Percentiles rank a stretch among this genome's conserved stretches.
Conservation (phyloP, 2,888 invertebrate genomes). For the Ormyrus labotus region DNA sequence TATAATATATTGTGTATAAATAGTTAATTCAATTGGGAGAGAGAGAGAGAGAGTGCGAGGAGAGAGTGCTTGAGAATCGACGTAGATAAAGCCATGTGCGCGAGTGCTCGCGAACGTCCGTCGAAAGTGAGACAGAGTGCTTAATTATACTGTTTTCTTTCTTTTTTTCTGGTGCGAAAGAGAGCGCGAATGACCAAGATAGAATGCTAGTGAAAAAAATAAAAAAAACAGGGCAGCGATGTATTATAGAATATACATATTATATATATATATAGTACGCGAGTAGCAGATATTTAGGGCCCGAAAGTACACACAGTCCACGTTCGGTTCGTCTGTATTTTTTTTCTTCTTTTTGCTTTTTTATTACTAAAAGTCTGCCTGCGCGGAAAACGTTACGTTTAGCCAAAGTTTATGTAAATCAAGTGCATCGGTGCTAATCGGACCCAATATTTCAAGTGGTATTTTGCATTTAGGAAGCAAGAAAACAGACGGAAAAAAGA, state of each 20-base stretch:
- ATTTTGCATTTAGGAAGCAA: too few relatives aligned
- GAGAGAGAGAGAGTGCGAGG: slow-evolving; percentile 58
- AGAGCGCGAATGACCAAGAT: slow-evolving; percentile 48
- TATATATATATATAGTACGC: slow-evolving; percentile 61
- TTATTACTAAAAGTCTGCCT: slow-evolving; percentile 7
- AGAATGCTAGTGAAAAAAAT: background rate
- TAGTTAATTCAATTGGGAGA: slow-evolving; percentile 74
- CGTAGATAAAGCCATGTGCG: slow-evolving; percentile 13
- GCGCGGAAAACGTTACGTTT: too few relatives aligned
- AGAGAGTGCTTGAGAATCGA: slow-evolving; percentile 44
- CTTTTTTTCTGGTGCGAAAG: slow-evolving; percentile 29
- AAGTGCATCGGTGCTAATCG: too few relatives aligned
- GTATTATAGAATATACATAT: slow-evolving; percentile 63
- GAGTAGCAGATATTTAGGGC: slow-evolving; percentile 64
- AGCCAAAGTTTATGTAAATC: too few relatives aligned
- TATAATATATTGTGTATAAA: slow-evolving; percentile 76
- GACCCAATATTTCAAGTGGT: too few relatives aligned
- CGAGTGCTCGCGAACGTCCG: background rate
- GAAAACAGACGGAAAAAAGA: background rate
- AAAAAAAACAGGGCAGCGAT: slow-evolving; percentile 53
- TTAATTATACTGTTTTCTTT: slow-evolving; percentile 27
- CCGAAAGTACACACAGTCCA: slow-evolving; percentile 61
- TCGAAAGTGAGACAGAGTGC: slow-evolving; percentile 8
- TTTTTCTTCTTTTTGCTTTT: slow-evolving; percentile 51
- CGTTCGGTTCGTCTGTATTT: slow-evolving; percentile 61